Percentiles rank a stretch among this genome's conserved stretches.
Conservation (phyloP, 1,140 invertebrate genomes). For the Drosophila ficusphila region DNA sequence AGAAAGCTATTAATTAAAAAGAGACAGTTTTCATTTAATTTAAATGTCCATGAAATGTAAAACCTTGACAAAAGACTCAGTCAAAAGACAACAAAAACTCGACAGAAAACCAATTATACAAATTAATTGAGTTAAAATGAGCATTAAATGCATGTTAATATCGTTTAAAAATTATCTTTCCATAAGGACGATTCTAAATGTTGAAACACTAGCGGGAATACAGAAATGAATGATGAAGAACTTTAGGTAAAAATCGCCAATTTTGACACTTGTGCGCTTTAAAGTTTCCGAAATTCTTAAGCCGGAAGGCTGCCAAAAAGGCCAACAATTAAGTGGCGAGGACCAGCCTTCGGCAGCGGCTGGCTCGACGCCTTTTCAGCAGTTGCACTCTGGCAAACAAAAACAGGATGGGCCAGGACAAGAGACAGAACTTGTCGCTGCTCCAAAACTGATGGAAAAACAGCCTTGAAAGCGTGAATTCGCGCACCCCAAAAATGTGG, state of each 20-base stretch:
- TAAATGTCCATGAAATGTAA: background rate
- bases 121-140: constrained; percentile 25
- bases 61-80: background rate
- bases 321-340: constrained; percentile 39
- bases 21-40: constrained; percentile 2
- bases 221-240: no score
- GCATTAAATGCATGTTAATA: background rate
- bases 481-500: constrained; percentile 30
- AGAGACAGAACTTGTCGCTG: constrained; percentile 8
- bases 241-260: no score
- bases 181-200: no score
- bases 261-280: background rate
- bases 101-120: constrained; percentile 2
- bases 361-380: background rate
- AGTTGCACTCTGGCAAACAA: constrained; percentile 5
- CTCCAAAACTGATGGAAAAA: constrained; percentile 9
- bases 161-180: background rate
- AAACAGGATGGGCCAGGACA: constrained; percentile 3
- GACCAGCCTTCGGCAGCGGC: constrained; percentile 7
- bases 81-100: background rate
- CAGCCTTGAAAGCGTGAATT: constrained; percentile 24
- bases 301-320: constrained; percentile 15
- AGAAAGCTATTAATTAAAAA: constrained; percentile 7
- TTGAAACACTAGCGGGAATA: no score
- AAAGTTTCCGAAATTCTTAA: constrained; percentile 5